Base-by-base conservation (phyloP, 2,888 invertebrate genomes). In the Diaprepes abbreviatus region DNA sequence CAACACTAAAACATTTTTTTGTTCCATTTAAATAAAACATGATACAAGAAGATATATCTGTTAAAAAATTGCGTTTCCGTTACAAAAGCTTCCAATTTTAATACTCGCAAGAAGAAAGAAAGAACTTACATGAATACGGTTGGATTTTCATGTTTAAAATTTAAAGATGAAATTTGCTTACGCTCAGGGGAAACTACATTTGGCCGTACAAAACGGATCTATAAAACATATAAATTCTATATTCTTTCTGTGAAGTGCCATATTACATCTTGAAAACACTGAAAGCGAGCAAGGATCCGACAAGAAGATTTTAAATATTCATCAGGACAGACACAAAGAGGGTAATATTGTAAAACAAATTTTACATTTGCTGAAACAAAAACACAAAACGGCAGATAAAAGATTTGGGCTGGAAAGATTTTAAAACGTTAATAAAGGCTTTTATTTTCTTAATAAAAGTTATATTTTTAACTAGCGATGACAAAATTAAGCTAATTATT, bases 331-430 rank as follows among this genome's bases (percentile, higher is more conserved):
- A 82, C 82, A 81, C 81, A 81, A 83, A 82, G 82, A 81, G 82
- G 79, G 79, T 83, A 82, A 82, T 82, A 81, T 81, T 78, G 78
- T 81, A 83, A 83, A 82, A 82, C 81, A 82, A 82, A 81, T 82
- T 82, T 82, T 82, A 79, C 82, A 81, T 82, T 80, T 80, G 79
- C 79, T 79, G 79, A 81, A 80, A 81, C 80, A 79, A 79, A 80
- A 79, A 80, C 48, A 36, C 28, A 76, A 76, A 77, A 72, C 28
- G 70, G 58, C 73, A 74, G 75, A 74, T 77, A 71, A 71, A 72
- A 71, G 66, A 45, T 48, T 57, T 12, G n/a, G 55, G 62, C 19
- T 2, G 33, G 12, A 62, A 59, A 58, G 59, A 66, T 59, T 58
- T 58, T 31, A 33, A 45, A 45, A 40, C 45, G 17, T 45, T 58